Evolutionary conservation across 2,888 invertebrate species (phyloP).

Genomic region (Lycophotia porphyrea): DNA sequence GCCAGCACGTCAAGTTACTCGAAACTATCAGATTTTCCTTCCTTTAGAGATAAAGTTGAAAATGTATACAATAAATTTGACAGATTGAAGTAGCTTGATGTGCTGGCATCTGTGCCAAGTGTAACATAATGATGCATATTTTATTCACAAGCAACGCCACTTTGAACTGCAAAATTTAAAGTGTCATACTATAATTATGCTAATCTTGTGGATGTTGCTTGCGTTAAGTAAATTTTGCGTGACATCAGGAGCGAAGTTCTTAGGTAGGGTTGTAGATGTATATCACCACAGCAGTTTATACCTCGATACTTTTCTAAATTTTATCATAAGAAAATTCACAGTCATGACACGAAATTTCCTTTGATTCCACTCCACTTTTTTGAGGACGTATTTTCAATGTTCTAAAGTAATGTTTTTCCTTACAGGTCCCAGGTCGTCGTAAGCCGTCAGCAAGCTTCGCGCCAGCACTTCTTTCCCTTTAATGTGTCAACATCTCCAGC

Average conservation of each 20-base stretch:
- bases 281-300: not conserved
- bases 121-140: no score
- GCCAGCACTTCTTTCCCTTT: not conserved
- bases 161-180: no score
- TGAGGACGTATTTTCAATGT: not conserved
- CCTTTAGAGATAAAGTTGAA: no score
- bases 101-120: no score
- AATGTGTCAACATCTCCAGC: not conserved
- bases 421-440: constrained; percentile 2
- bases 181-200: no score
- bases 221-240: no score
- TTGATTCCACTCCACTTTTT: not conserved
- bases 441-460: not conserved
- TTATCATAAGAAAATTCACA: not conserved
- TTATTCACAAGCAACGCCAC: no score
- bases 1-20: no score
- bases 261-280: not conserved
- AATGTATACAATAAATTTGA: no score
- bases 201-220: not conserved
- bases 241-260: not conserved
- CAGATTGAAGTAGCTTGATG: no score
- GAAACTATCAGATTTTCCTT: no score
- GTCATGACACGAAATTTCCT: not conserved
- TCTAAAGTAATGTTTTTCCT: not conserved
- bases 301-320: not conserved